Conservation (phyloP, 2,888 invertebrate species). For the Rutpela maculata region DNA sequence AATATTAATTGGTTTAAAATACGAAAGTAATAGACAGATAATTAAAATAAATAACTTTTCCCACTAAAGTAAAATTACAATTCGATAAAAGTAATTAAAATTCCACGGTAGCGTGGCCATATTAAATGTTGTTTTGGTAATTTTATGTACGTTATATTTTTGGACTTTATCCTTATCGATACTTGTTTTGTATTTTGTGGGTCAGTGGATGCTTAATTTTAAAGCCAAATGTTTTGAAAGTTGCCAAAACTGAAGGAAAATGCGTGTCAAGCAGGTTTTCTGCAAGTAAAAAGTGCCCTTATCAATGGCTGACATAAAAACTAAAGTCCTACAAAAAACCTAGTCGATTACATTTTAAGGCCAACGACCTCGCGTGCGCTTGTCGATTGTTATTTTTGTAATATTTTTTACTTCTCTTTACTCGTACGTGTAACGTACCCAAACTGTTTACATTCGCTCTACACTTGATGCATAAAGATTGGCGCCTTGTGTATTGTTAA, state of each 20-base stretch:
- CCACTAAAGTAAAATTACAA: constrained; percentile 10
- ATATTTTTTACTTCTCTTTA: constrained; percentile 23
- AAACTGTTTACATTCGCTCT: neutral
- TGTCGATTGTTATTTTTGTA: constrained; percentile 37
- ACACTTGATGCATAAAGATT: constrained; percentile 20
- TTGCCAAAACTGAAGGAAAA: constrained; percentile 39
- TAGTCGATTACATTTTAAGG: constrained; percentile 17
- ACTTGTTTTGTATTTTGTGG: constrained; percentile 49
- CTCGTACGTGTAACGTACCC: neutral
- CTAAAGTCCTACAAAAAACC: constrained; percentile 26
- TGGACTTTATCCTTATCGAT: constrained; percentile 34
- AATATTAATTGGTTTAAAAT: too few species aligned
- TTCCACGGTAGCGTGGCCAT: constrained; percentile 11
- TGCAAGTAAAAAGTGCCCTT: constrained; percentile 29
- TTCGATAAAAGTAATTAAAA: neutral
- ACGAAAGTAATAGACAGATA: neutral
- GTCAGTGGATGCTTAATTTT: constrained; percentile 50
- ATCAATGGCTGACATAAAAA: constrained; percentile 15
- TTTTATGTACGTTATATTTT: constrained; percentile 25
- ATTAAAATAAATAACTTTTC: constrained; percentile 10
- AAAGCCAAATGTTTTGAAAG: constrained; percentile 48
- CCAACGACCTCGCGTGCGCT: constrained; percentile 34
- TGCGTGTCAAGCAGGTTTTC: constrained; percentile 32
- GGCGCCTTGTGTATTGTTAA: constrained; percentile 18
- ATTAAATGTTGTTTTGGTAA: constrained; percentile 26